Base-by-base conservation (phyloP, 2,113 vertebrate genomes). In the Hippolais icterina region DNA sequence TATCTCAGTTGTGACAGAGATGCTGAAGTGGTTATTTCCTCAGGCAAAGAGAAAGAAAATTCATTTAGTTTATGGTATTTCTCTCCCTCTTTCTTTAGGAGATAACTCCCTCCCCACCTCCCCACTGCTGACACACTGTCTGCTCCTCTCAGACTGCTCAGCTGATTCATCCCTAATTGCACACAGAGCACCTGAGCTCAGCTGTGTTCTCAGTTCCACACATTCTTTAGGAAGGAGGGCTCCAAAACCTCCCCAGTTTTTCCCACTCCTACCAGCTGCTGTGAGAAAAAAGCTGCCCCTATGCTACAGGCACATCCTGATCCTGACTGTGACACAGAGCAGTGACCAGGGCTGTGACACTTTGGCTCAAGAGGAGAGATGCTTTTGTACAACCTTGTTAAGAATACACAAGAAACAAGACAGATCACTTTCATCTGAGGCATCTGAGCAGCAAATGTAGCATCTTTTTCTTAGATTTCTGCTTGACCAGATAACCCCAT, bases 1-100 rank as follows among this genome's bases (percentile, higher is more conserved):
- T 35, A 22, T 7, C 57, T 41, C 44, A 81, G 28, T 0, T 89
- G 14, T 35, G 33, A 69, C 0, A 70, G 10, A 15, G 14, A 8
- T 72, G 49, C 56, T 91, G 8, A 71, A 80, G 44, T 35, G 33
- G 27, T 72, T 93, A 77, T 80, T 79, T 83, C 71, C 44, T 72
- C 11, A 0, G 56, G 66, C 53, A 93, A 90, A 91, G 44, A 77
- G 23, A 65, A n/a, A 77, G 15, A 61, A 82, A 93, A 80, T 46
- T 49, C 21, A 78, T 90, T 71, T 28, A 63, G 22, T 71, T 76
- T 60, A 50, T 47, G 33, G 49, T 47, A 91, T 80, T 83, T 35
- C n/a, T 75, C 57, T 85, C 53, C 42, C 39, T 39, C 27, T 72
- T 71, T 79, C 71, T 68, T 57, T 16, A 68, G 57, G 68, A 59